Evolutionary conservation across 2,113 vertebrate species (phyloP), one percentile per base, ranked within the genome.

Genomic region (Microcebus ravelobensis): DNA sequence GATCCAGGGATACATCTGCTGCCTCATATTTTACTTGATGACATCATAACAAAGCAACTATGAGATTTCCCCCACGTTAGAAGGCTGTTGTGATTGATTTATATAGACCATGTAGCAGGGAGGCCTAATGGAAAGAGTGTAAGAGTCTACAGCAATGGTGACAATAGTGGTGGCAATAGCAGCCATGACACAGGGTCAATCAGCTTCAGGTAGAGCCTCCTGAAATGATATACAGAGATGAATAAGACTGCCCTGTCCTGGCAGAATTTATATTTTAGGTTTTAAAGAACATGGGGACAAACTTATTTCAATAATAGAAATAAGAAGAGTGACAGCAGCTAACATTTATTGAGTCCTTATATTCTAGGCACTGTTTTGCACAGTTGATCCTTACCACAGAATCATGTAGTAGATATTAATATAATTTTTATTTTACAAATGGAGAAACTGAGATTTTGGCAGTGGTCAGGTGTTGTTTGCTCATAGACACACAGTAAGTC

Each of bases 361-460:
- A 48, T 68, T 77, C 48, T 34, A 92, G 52, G 25, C 3, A 18
- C 55, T 57, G 1, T 20, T 4, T 42, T 42, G 59, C 21, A 57
- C 15, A 71, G 29, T 52, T 70, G 55, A 34, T 94, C 71, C 34
- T 85, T 88, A 76, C 17, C 29, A 88, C 20, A 94, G 67, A 90
- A 55, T 88, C 63, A 17, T n/a, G 15, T 59, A 31, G 1, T 39
- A 20, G 48, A 17, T 63, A 25, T 70, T 80, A 65, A 87, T 67
- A 45, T 68, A 91, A 89, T 83, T 68, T 34, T 89, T 85, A 63
- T 50, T 95, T 94, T 93, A 82, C 39, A 85, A 50, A 34, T 87
- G 14, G 9, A 74, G 67, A 96, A 96, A 90, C n/a, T 84, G 55
- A 96, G 63, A 79, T 10, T 70, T 87, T 17, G 6, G 5, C 7